phyloP scores from a whole-genome alignment of 2,113 vertebrate species.

The Bubo scandiacus region DNA sequence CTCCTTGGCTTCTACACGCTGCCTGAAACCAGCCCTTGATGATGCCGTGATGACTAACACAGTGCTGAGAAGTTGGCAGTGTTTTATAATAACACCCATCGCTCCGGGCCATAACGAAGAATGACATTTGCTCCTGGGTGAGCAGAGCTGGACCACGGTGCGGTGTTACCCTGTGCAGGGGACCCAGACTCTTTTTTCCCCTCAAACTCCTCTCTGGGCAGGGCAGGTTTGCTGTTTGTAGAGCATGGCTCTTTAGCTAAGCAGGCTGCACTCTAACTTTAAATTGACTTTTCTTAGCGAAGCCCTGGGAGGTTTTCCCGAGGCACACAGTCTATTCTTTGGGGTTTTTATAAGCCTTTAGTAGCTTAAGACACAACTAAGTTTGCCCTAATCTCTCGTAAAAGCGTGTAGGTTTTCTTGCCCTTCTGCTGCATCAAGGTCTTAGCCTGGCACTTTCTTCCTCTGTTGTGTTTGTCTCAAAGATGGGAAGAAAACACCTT shows the following conservation, averaged over 20 bases:
- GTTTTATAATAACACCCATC: fast-evolving
- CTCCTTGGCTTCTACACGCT: fast-evolving
- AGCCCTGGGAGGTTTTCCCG: background rate
- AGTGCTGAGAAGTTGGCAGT: background rate
- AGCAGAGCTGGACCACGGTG: background rate
- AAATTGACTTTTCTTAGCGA: slow-evolving; percentile 22
- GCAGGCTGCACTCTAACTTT: background rate
- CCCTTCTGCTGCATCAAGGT: slow-evolving; percentile 1
- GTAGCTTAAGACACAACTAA: slow-evolving; percentile 39
- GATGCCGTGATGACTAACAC: background rate
- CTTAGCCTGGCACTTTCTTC: background rate
- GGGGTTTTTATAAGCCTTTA: slow-evolving; percentile 40
- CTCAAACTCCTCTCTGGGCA: background rate
- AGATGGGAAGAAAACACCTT: background rate
- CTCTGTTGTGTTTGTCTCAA: background rate
- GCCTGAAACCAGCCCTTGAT: background rate
- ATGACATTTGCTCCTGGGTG: background rate
- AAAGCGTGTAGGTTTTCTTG: background rate
- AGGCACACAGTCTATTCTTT: background rate
- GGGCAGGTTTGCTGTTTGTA: background rate
- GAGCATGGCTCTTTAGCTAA: background rate
- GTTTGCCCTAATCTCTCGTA: slow-evolving; percentile 37
- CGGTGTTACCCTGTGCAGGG: fast-evolving
- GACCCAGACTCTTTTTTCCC: background rate
- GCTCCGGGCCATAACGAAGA: fast-evolving